Evolutionary conservation across 2,113 vertebrate species (phyloP).

Genomic region (Corydoras sp.): DNA sequence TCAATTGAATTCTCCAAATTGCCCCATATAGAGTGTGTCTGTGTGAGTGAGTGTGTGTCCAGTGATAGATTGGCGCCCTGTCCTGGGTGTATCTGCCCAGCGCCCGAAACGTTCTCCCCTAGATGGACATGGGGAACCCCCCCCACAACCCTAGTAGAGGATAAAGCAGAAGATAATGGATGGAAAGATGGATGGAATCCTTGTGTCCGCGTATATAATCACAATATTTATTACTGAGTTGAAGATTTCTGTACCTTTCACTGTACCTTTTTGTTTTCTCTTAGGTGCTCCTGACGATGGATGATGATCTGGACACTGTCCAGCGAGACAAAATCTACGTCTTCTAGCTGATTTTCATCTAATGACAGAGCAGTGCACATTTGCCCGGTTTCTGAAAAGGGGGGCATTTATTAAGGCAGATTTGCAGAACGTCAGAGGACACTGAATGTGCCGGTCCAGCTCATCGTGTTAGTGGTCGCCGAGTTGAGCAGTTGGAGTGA

Average conservation of each 20-base stretch:
- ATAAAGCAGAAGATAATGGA: no score
- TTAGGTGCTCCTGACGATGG: conserved; percentile 90
- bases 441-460: conserved; percentile 21
- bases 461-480: not conserved
- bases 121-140: no score
- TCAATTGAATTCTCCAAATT: no score
- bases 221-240: no score
- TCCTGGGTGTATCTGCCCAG: no score
- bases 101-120: no score
- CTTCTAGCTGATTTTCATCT: conserved; percentile 59
- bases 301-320: conserved; percentile 85
- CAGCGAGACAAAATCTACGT: conserved; percentile 95
- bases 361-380: conserved; percentile 1
- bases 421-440: conserved; percentile 11
- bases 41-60: no score
- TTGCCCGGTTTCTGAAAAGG: conserved; percentile 7
- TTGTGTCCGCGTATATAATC: no score
- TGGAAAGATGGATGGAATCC: no score
- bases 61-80: no score
- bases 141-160: no score
- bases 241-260: not conserved
- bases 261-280: not conserved
- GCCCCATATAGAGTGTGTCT: no score
- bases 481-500: not conserved
- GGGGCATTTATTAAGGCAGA: not conserved